These are phyloP conservation scores for Triplophysa yarkandensis DNA, from an alignment of 2,797 vertebrate genomes.

Conservation along the genomic window DNA sequence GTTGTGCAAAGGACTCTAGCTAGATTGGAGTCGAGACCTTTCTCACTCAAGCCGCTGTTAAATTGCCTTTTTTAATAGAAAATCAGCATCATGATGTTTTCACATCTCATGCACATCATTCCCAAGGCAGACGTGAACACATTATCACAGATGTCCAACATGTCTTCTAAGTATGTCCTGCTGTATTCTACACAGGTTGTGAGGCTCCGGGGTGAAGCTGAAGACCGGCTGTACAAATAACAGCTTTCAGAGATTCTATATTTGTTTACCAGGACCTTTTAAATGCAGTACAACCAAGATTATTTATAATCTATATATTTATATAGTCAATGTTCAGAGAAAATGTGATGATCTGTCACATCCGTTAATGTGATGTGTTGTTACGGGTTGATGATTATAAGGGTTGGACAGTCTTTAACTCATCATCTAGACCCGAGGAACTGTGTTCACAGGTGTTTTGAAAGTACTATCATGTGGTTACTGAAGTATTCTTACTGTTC, in stretches of 20 bases:
- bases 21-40: conserved; percentile 66
- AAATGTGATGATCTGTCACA: conserved; percentile 23
- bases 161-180: conserved; percentile 59
- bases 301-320: conserved; percentile 20
- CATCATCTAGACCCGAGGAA: neutral
- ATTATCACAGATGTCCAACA: conserved; percentile 52
- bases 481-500: too few species aligned
- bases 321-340: conserved; percentile 37
- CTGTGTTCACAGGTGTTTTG: too few species aligned
- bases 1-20: conserved; percentile 69
- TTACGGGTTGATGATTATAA: conserved; percentile 1
- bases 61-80: conserved; percentile 71
- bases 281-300: conserved; percentile 3
- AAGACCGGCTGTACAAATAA: neutral
- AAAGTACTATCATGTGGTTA: too few species aligned
- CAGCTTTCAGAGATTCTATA: neutral
- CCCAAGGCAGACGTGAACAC: conserved; percentile 61
- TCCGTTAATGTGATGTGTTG: conserved; percentile 20
- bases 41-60: conserved; percentile 63
- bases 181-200: conserved; percentile 45
- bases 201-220: conserved; percentile 45
- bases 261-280: conserved; percentile 9
- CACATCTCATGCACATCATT: conserved; percentile 53
- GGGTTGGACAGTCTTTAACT: neutral
- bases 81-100: conserved; percentile 63